Conservation (phyloP, 1,140 invertebrate genomes). For the Bombus picipes region DNA sequence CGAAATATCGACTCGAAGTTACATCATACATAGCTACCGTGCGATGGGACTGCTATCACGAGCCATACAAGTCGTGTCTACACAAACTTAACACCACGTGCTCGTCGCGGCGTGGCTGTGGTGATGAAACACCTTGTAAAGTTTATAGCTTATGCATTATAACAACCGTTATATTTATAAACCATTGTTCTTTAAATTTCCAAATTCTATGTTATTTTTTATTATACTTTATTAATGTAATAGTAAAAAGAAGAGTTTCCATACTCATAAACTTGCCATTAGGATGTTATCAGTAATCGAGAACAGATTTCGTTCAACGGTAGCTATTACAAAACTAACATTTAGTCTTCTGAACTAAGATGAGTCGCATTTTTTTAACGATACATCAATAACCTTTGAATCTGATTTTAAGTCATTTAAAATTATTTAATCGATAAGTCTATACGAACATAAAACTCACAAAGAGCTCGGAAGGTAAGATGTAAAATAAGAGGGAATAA, state of each 20-base stretch:
- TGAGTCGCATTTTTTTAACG: neutral
- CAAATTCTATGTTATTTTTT: neutral
- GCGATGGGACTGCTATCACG: slow-evolving; percentile 38
- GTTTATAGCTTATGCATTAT: neutral
- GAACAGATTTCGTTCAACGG: neutral
- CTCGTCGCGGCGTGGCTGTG: slow-evolving; percentile 6
- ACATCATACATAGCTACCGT: slow-evolving; percentile 60
- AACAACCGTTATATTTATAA: no score
- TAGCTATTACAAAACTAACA: neutral
- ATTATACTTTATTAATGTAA: neutral
- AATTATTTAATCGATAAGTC: neutral
- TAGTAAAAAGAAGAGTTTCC: neutral
- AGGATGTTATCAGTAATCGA: neutral
- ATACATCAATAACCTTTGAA: neutral
- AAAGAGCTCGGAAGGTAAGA: neutral
- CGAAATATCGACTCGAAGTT: slow-evolving; percentile 64
- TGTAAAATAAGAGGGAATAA: neutral
- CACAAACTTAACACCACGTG: slow-evolving; percentile 55
- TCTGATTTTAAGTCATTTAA: neutral
- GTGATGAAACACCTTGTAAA: slow-evolving; percentile 17
- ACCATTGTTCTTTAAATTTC: neutral
- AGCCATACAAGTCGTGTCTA: slow-evolving; percentile 63
- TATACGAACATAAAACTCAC: neutral
- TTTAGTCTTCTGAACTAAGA: neutral
- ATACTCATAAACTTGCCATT: neutral